Base-by-base conservation (phyloP, 2,797 vertebrate species). In the Gambusia yucatana region DNA sequence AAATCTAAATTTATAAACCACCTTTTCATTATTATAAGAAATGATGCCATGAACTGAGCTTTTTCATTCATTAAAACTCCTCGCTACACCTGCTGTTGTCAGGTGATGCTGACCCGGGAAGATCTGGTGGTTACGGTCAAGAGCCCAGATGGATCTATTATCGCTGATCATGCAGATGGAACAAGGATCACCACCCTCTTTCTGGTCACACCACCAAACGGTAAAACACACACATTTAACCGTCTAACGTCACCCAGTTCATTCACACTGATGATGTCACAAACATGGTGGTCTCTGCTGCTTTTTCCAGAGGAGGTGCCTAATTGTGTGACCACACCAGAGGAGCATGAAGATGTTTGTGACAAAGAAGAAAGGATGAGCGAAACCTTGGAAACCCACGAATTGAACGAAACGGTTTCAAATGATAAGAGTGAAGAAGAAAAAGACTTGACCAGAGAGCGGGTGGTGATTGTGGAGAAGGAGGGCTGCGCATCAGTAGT, bases 21-120 rank as follows among this genome's bases (percentile, higher is more conserved):
- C 39, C 41, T 25, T 3, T 65, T n/a, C 65, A n/a, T 43, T 22
- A 22, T 4, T 28, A 20, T 28, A 20, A 74, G 13, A 46, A 61
- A 63, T 17, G 50, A 75, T 72, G 41, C 28, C n/a, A 36, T 55
- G 43, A 30, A 0, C 17, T 59, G 3, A 25, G 2, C 52, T 16
- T 73, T 73, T 36, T 28, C 44, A 3, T 22, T 77, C 47, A 82
- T 30, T 16, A 9, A 71, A 71, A 25, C 11, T 9, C 14, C 28
- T 22, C 48, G 3, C 9, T 11, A 0, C 69, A 8, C 79, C 16
- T 75, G 73, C 13, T 76, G 78, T 74, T 76, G 41, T 81, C 87
- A 99, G 98, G 90, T 97, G 76, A 95, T 99, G 96, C 94, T 94
- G 82, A 97, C 91, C 48, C 94, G 98, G 71, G 97, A 99, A 55